Conservation (phyloP, 2,888 invertebrate genomes). For the Drosophila siamana region DNA sequence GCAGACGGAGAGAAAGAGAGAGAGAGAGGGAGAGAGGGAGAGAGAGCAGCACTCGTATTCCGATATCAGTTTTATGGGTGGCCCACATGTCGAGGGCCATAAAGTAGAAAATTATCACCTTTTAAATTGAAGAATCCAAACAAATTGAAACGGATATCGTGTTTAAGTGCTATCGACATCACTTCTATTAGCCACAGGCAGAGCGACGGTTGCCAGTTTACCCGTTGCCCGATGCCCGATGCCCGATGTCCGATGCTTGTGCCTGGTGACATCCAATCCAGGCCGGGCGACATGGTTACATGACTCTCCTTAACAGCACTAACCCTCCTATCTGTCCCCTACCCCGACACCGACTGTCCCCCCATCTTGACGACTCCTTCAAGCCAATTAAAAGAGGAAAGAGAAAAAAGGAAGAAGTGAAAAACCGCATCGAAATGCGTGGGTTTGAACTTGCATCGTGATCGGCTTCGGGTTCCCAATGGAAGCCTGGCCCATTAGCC, state of each 20-base stretch:
- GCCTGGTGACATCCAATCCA: conserved; percentile 44
- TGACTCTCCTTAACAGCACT: conserved; percentile 69
- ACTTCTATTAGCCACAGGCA: conserved; percentile 81
- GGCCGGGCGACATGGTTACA: conserved; percentile 62
- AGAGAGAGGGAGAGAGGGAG: not conserved
- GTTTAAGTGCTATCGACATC: conserved; percentile 86
- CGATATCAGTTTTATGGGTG: conserved; percentile 85
- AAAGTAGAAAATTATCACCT: conserved; percentile 86
- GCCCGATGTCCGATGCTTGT: conserved; percentile 8
- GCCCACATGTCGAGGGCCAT: conserved; percentile 86
- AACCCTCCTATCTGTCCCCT: conserved; percentile 20
- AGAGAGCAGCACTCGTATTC: conserved; percentile 78
- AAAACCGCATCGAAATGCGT: conserved; percentile 63
- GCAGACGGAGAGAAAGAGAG: conserved; percentile 1
- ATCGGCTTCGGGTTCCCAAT: conserved; percentile 59
- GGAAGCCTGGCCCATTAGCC: conserved; percentile 76
- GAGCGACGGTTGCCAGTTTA: conserved; percentile 15
- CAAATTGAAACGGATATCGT: conserved; percentile 86
- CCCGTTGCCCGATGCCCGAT: too few species aligned
- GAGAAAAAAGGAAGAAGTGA: conserved; percentile 54
- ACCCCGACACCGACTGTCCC: conserved; percentile 1
- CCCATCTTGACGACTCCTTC: conserved; percentile 40
- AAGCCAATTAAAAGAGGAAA: conserved; percentile 84
- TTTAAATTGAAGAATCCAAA: conserved; percentile 86
- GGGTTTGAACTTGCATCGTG: conserved; percentile 62